Evolutionary conservation across 2,888 invertebrate species (phyloP).

Genomic region (Mythimna lalbum): DNA sequence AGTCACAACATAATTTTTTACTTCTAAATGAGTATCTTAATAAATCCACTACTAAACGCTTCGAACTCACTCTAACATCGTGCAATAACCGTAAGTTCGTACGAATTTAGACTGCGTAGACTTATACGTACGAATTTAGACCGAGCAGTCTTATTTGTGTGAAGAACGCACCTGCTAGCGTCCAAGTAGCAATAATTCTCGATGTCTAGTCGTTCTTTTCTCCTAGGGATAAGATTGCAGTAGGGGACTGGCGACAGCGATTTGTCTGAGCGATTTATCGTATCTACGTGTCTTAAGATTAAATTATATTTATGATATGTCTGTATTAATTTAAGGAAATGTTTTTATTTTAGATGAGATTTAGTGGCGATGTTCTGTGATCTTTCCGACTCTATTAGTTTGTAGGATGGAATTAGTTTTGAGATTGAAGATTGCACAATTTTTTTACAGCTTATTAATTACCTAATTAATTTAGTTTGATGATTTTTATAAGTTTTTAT

Average conservation of each 20-base stretch:
- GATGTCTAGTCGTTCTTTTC: slow-evolving; percentile 69
- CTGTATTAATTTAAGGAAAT: slow-evolving; percentile 31
- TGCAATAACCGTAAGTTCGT: slow-evolving; percentile 74
- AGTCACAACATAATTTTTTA: slow-evolving; percentile 60
- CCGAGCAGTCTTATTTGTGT: slow-evolving; percentile 74
- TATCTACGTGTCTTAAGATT: slow-evolving; percentile 49
- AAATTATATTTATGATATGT: slow-evolving; percentile 46
- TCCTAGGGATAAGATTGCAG: slow-evolving; percentile 43
- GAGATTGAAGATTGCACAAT: not conserved
- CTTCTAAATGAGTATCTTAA: slow-evolving; percentile 52
- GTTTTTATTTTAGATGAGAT: slow-evolving; percentile 35
- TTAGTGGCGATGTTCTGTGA: slow-evolving; percentile 29
- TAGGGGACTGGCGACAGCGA: slow-evolving; percentile 58
- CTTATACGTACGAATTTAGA: slow-evolving; percentile 68
- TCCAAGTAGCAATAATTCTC: slow-evolving; percentile 80
- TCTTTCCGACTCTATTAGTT: slow-evolving; percentile 32
- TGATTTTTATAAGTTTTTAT: not conserved
- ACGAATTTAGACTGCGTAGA: slow-evolving; percentile 67
- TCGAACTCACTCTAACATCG: slow-evolving; percentile 69
- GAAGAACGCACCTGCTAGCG: slow-evolving; percentile 80
- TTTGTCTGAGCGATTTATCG: slow-evolving; percentile 54
- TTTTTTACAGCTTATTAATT: not conserved
- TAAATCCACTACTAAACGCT: slow-evolving; percentile 63
- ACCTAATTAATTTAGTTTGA: not conserved
- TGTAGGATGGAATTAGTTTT: slow-evolving; percentile 12